phyloP scores from a whole-genome alignment of 2,113 vertebrate species.

The Hemichromis elongatus region DNA sequence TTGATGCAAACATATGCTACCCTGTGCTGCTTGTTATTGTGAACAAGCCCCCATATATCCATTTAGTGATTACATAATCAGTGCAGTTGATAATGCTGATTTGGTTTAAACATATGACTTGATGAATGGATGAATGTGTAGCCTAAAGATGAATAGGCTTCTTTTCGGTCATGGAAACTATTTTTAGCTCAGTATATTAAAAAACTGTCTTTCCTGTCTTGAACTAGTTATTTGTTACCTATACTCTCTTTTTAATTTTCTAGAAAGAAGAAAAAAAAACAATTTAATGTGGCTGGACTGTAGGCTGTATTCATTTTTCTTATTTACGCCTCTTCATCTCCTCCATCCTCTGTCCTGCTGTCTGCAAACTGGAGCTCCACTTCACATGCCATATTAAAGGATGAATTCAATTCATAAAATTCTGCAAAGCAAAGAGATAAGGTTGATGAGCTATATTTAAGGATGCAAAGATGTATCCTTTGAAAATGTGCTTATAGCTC shows the following conservation, averaged over 20 bases:
- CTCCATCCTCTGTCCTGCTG: background rate
- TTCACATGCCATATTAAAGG: accelerated
- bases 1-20: background rate
- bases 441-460: background rate
- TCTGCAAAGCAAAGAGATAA: background rate
- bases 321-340: background rate
- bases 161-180: background rate
- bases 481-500: background rate
- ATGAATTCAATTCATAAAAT: background rate
- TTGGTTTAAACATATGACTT: background rate
- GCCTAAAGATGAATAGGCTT: background rate
- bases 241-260: background rate
- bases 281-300: background rate
- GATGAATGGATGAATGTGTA: background rate
- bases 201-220: background rate
- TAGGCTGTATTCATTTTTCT: background rate
- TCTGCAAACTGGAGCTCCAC: background rate
- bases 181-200: background rate
- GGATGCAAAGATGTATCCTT: background rate
- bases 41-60: background rate
- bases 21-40: background rate
- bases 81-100: background rate
- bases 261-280: background rate
- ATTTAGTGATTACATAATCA: background rate
- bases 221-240: background rate